These are phyloP conservation scores for Knipowitschia caucasica DNA, from an alignment of 2,797 vertebrate species.

Conservation along the genomic window DNA sequence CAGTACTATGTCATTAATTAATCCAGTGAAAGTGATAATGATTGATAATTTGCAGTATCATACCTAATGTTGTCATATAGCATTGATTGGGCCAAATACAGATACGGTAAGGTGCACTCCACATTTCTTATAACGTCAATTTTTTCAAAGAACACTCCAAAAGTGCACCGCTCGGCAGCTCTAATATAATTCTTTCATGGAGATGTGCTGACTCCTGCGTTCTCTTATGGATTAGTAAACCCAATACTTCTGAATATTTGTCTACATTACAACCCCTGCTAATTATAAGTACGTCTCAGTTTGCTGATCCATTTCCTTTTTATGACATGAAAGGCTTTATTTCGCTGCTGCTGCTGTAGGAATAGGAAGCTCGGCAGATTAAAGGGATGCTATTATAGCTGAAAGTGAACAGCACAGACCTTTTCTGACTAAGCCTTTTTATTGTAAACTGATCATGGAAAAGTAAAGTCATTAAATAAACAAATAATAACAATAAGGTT, in stretches of 20 bases:
- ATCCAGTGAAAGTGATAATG: too few relatives aligned
- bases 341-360: background rate
- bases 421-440: background rate
- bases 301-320: background rate
- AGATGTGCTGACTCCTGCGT: constrained; percentile 20
- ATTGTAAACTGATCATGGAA: too few relatives aligned
- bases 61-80: constrained; percentile 5
- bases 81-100: constrained; percentile 59
- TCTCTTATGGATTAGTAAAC: constrained; percentile 30
- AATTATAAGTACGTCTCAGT: background rate
- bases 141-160: constrained; percentile 42
- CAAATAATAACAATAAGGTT: too few relatives aligned
- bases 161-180: constrained; percentile 57
- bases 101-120: constrained; percentile 52
- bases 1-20: too few relatives aligned
- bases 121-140: constrained; percentile 62
- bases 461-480: too few relatives aligned
- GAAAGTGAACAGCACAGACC: background rate
- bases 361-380: background rate
- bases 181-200: constrained; percentile 43
- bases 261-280: background rate
- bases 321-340: background rate
- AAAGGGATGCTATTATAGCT: background rate
- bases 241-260: constrained; percentile 16
- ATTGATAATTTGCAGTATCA: background rate